Evolutionary conservation across 2,797 vertebrate species (phyloP).

Genomic region (Schizopygopsis malacanthus): DNA sequence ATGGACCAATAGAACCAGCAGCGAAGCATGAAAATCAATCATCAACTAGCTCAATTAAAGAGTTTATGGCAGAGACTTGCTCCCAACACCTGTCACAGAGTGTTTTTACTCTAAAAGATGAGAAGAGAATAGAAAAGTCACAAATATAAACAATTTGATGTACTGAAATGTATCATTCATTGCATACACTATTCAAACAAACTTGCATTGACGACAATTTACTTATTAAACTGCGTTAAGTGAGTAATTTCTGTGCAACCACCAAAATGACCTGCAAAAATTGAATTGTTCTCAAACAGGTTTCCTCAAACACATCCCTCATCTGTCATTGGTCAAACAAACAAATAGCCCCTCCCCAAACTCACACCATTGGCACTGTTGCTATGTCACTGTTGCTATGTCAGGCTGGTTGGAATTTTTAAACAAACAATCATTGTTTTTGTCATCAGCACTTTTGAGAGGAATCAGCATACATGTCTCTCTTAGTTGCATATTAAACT

Average conservation of each 20-base stretch:
- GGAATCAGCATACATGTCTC: neutral
- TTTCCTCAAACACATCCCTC: neutral
- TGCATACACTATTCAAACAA: neutral
- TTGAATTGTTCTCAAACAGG: neutral
- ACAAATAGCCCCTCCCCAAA: neutral
- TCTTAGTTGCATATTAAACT: neutral
- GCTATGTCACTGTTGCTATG: neutral
- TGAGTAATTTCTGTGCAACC: neutral
- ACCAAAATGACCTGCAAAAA: neutral
- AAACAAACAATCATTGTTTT: neutral
- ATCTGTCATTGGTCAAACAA: slow-evolving; percentile 4
- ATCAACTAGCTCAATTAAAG: slow-evolving; percentile 50
- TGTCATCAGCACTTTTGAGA: neutral
- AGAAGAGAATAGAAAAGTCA: slow-evolving; percentile 23
- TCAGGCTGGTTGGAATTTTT: neutral
- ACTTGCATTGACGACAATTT: neutral
- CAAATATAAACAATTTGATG: neutral
- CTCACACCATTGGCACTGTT: neutral
- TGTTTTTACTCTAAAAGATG: neutral
- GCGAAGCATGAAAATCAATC: slow-evolving; percentile 55
- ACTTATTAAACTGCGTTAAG: neutral
- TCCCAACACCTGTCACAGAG: slow-evolving; percentile 11
- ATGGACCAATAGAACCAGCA: slow-evolving; percentile 23
- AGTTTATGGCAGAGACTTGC: slow-evolving; percentile 34
- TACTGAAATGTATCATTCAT: neutral